These are phyloP conservation scores for Ctenoplectra terminalis DNA, from an alignment of 1,140 invertebrate genomes.

Conservation along the genomic window DNA sequence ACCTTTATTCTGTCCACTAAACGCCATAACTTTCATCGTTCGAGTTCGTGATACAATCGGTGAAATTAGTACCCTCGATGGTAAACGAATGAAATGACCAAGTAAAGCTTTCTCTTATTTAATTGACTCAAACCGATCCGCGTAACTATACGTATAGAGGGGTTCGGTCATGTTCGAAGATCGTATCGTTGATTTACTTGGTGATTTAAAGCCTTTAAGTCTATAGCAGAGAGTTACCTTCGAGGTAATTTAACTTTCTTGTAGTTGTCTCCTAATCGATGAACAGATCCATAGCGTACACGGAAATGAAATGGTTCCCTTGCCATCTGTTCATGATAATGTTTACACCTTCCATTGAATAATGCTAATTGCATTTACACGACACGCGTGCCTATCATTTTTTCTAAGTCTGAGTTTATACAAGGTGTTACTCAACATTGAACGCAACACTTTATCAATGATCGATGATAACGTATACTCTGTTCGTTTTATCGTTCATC, in stretches of 20 bases:
- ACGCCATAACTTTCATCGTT: conserved; percentile 6
- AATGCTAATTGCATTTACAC: not conserved
- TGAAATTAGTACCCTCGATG: conserved; percentile 36
- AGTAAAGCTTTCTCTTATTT: conserved; percentile 34
- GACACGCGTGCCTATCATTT: not conserved
- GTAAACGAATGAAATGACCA: not conserved
- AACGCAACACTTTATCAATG: not conserved
- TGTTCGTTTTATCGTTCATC: too few relatives aligned
- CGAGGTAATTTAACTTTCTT: conserved; percentile 21
- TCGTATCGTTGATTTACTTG: conserved; percentile 45
- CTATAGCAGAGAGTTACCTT: not conserved
- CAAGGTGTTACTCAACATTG: not conserved
- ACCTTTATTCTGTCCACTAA: not conserved
- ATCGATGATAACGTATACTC: too few relatives aligned
- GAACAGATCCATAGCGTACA: not conserved
- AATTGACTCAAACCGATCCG: conserved; percentile 35
- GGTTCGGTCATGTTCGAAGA: conserved; percentile 19
- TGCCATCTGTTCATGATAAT: not conserved
- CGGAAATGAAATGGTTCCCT: not conserved
- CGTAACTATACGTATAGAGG: not conserved
- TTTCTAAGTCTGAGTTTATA: too few relatives aligned
- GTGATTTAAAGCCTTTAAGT: not conserved
- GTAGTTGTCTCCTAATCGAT: conserved; percentile 2
- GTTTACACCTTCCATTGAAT: not conserved
- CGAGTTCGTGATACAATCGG: conserved; percentile 15